Evolutionary conservation across 2,113 vertebrate genomes (phyloP).

Genomic region (Taxidea taxus): DNA sequence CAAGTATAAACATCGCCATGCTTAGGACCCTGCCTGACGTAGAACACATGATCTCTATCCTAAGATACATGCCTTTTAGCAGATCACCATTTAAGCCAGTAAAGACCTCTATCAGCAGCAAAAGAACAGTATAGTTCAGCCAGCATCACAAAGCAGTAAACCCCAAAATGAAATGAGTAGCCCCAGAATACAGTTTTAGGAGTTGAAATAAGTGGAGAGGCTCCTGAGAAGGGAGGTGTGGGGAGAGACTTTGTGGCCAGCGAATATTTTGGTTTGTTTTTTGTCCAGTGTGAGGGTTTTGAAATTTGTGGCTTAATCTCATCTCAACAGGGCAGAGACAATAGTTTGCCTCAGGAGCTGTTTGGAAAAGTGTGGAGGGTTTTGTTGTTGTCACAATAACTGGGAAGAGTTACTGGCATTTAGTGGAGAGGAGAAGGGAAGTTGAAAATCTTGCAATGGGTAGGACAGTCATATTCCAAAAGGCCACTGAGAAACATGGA

Average conservation of each 20-base stretch:
- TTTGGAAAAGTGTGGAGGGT: neutral
- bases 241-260: neutral
- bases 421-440: neutral
- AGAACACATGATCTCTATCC: neutral
- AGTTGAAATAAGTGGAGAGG: neutral
- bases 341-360: neutral
- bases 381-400: neutral
- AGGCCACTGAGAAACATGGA: neutral
- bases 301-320: neutral
- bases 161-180: neutral
- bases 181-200: neutral
- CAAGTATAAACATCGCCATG: neutral
- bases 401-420: neutral
- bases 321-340: neutral
- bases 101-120: neutral
- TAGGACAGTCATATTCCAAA: neutral
- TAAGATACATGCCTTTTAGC: neutral
- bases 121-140: neutral
- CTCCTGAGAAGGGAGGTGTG: neutral
- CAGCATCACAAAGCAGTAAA: neutral
- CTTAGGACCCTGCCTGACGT: neutral
- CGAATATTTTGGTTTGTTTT: neutral
- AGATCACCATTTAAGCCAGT: neutral
- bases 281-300: neutral
- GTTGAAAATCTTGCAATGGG: neutral